Percentiles rank a stretch among this genome's conserved stretches.
phyloP scores from a whole-genome alignment of 2,113 vertebrate genomes.

The Henicopernis longicauda region DNA sequence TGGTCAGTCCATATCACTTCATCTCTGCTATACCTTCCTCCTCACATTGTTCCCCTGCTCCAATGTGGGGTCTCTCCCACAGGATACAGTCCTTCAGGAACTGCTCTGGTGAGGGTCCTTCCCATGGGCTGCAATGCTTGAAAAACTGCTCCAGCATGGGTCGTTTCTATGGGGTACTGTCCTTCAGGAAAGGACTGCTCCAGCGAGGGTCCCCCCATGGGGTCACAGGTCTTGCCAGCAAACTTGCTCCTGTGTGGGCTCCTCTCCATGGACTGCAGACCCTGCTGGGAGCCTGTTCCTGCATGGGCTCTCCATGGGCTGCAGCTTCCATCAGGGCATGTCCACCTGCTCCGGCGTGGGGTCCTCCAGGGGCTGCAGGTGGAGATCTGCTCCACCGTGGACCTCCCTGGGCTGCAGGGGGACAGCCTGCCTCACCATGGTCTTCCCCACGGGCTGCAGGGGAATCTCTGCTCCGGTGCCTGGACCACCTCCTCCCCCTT shows the following conservation, averaged over 20 bases:
- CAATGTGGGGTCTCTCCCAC: neutral
- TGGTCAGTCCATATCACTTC: neutral
- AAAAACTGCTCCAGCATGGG: neutral
- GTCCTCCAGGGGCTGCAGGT: neutral
- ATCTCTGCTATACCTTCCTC: neutral
- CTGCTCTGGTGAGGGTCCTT: too few species aligned
- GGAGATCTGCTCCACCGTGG: neutral
- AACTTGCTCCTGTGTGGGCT: neutral
- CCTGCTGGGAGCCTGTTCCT: neutral
- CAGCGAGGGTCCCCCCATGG: accelerated
- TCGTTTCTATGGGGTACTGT: neutral
- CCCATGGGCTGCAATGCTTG: neutral
- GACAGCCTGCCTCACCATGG: neutral
- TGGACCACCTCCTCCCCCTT: accelerated
- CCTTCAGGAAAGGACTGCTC: neutral
- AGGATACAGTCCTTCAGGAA: neutral
- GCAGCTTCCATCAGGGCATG: neutral
- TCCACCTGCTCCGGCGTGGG: neutral
- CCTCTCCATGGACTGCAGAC: neutral
- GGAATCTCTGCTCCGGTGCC: too few species aligned
- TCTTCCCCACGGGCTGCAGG: neutral
- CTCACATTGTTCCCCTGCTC: neutral
- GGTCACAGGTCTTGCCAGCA: neutral
- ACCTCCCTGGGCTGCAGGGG: neutral
- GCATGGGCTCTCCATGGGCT: neutral